Conservation (phyloP, 2,888 invertebrate genomes). For the Plebejus melissa region DNA sequence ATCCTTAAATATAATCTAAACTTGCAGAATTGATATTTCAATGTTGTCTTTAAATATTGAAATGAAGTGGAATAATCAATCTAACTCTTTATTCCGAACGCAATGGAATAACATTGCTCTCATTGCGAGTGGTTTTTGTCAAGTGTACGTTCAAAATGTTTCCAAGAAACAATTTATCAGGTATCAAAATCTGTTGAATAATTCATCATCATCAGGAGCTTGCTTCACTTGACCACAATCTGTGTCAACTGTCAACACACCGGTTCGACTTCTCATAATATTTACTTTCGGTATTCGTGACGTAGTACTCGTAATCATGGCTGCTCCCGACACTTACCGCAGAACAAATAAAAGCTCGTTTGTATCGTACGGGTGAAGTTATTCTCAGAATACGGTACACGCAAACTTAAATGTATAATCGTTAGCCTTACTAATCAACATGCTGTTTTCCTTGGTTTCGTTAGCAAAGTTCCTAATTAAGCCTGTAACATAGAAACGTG, state of each 20-base stretch:
- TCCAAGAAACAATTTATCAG: constrained; percentile 8
- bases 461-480: constrained; percentile 1
- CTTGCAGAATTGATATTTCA: not conserved
- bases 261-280: constrained; percentile 17
- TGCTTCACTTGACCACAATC: not conserved
- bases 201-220: constrained; percentile 14
- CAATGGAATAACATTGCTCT: not conserved
- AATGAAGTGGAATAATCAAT: not conserved
- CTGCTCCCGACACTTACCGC: constrained; percentile 38
- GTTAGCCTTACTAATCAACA: constrained; percentile 13
- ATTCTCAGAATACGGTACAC: constrained; percentile 54
- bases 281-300: constrained; percentile 52
- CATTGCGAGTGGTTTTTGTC: not conserved
- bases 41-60: not conserved
- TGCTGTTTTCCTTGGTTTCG: not conserved
- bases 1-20: not conserved
- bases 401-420: constrained; percentile 12
- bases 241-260: constrained; percentile 21
- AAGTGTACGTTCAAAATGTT: not conserved
- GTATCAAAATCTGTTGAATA: not conserved
- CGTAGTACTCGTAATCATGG: constrained; percentile 52
- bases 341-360: constrained; percentile 67
- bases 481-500: not conserved
- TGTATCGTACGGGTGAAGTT: constrained; percentile 64
- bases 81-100: not conserved